Evolutionary conservation across 1,140 invertebrate species (phyloP).

Genomic region (Mycetomoellerius zeteki): DNA sequence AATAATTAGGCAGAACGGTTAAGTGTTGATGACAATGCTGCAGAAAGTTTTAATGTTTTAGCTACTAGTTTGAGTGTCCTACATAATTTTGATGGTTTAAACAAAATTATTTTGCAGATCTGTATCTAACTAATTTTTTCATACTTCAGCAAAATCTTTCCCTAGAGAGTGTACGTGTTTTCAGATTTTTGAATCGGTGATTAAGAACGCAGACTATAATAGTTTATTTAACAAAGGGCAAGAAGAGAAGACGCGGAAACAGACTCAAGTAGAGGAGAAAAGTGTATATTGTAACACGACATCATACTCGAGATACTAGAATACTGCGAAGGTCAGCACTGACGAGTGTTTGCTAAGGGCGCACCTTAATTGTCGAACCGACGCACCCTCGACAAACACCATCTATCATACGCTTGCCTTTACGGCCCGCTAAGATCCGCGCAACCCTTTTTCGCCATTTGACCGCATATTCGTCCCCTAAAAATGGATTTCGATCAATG

Average conservation of each 20-base stretch:
- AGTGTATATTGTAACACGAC: neutral
- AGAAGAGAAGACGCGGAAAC: neutral
- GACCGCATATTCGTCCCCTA: slow-evolving; percentile 19
- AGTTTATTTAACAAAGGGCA: neutral
- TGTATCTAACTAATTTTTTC: too few relatives aligned
- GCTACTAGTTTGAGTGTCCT: too few relatives aligned
- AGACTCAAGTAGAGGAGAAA: neutral
- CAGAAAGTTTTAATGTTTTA: too few relatives aligned
- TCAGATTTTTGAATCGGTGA: neutral
- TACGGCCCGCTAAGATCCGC: slow-evolving; percentile 2
- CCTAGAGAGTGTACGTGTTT: too few relatives aligned
- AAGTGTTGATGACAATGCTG: too few relatives aligned
- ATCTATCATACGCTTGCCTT: slow-evolving; percentile 68
- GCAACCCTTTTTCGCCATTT: slow-evolving; percentile 16
- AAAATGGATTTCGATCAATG: slow-evolving; percentile 28
- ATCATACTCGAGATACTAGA: slow-evolving; percentile 69
- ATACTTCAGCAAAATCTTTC: too few relatives aligned
- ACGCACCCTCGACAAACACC: slow-evolving; percentile 81
- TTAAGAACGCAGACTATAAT: neutral
- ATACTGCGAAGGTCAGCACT: slow-evolving; percentile 71
- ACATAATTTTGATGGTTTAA: too few relatives aligned
- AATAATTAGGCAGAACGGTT: too few relatives aligned
- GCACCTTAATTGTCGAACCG: slow-evolving; percentile 82
- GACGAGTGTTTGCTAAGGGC: slow-evolving; percentile 80
- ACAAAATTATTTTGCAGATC: too few relatives aligned